These are phyloP conservation scores for Andricus quercusramuli DNA, from an alignment of 2,888 invertebrate genomes.

Conservation along the genomic window DNA sequence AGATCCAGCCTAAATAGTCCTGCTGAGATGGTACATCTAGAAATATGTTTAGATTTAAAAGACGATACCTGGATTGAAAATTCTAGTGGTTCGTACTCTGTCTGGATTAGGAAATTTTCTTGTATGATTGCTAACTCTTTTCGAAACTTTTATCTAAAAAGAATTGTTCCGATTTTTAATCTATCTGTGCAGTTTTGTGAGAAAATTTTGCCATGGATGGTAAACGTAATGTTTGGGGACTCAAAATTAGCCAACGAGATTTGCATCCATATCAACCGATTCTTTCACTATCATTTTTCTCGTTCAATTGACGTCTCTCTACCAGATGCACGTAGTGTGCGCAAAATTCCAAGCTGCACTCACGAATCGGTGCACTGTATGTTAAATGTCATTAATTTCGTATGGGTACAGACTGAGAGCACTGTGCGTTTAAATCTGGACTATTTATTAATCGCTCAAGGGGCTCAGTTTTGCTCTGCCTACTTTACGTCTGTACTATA, in stretches of 20 bases:
- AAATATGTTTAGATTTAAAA: conserved; percentile 60
- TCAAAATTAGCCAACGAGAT: conserved; percentile 74
- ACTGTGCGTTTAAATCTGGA: conserved; percentile 78
- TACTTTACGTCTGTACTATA: conserved; percentile 87
- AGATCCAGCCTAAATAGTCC: conserved; percentile 16
- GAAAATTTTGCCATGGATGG: conserved; percentile 82
- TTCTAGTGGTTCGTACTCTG: conserved; percentile 75
- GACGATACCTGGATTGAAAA: conserved; percentile 74
- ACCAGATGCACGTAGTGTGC: neutral
- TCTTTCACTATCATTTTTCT: conserved; percentile 81
- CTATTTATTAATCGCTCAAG: conserved; percentile 86
- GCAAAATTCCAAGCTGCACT: conserved; percentile 58
- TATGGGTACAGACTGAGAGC: conserved; percentile 67
- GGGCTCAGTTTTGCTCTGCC: conserved; percentile 86
- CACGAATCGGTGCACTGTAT: conserved; percentile 85
- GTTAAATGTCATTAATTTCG: conserved; percentile 85
- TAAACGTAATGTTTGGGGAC: conserved; percentile 80
- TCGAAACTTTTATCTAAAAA: conserved; percentile 79
- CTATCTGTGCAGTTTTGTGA: conserved; percentile 84
- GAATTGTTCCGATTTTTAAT: conserved; percentile 82
- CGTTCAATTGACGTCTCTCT: conserved; percentile 10
- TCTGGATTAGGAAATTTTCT: conserved; percentile 83
- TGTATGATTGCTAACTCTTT: conserved; percentile 80
- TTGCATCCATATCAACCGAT: conserved; percentile 79
- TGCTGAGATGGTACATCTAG: conserved; percentile 72